Evolutionary conservation across 37 sponge, comb jelly and placozoan species (phyloP), one percentile per base, ranked within the genome.

Genomic region (Tethya wilhelma): DNA sequence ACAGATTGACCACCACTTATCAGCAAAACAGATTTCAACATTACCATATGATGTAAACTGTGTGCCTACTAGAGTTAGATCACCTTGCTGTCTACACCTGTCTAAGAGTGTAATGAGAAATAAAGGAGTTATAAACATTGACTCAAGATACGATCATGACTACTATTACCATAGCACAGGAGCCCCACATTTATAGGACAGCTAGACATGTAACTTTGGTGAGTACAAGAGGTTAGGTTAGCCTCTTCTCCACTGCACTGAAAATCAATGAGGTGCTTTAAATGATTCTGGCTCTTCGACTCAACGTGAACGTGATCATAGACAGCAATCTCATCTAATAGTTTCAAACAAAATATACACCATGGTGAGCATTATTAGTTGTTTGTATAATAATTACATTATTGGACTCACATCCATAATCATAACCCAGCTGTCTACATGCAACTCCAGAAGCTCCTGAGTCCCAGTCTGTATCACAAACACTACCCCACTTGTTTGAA

Each of bases 381-480:
- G n/a, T n/a, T n/a, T n/a, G n/a, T n/a, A n/a, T n/a, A n/a, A n/a
- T n/a, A 9, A 49, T 49, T 9, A 9, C 9, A 49, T 49, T 49
- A 49, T 49, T 49, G 53, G 9, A 49, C 53, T 60, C 63, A 64
- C 66, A n/a, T 30, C 31, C 34, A 33, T 19, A 4, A 2, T 25
- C 40, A 43, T 36, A 76, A 28, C 77, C 77, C 11, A 76, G 60
- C 77, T 76, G 77, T 62, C 64, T 76, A 4, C 77, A 76, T 34
- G 36, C 63, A 42, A 59, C 63, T 30, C 28, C 2, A 17, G 77
- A 37, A 40, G 31, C 63, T 44, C 12, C 34, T 26, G n/a, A 30
- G 38, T 76, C 63, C 77, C 77, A 76, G 2, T 3, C 2, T 11
- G 30, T 28, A 59, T 58, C 77, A 63, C 64, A 63, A 39, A 76